phyloP scores from a whole-genome alignment of 2,888 invertebrate species.

The Phortica okadai region DNA sequence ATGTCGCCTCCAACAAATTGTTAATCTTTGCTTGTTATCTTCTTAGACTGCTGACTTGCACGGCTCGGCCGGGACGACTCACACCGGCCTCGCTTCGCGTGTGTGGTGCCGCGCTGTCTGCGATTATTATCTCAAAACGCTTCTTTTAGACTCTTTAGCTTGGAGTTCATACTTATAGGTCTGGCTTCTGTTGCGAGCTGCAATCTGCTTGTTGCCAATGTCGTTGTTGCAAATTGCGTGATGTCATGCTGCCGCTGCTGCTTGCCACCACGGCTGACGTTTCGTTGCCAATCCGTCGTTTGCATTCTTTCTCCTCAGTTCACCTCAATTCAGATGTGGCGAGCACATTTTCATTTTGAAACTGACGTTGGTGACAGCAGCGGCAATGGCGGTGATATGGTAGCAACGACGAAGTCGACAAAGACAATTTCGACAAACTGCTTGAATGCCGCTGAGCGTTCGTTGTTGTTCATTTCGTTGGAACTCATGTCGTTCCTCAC shows the following conservation, averaged over 20 bases:
- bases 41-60: slow-evolving; percentile 38
- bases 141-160: slow-evolving; percentile 46
- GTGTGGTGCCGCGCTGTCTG: slow-evolving; percentile 68
- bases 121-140: slow-evolving; percentile 66
- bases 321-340: not conserved
- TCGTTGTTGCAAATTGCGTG: slow-evolving; percentile 51
- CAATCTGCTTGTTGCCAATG: slow-evolving; percentile 41
- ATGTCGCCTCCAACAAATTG: slow-evolving; percentile 1
- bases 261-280: slow-evolving; percentile 42
- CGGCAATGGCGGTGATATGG: slow-evolving; percentile 35
- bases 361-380: slow-evolving; percentile 22
- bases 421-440: slow-evolving; percentile 47
- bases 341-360: slow-evolving; percentile 12
- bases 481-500: slow-evolving; percentile 13
- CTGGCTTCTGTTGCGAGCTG: slow-evolving; percentile 8
- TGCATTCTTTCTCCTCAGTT: slow-evolving; percentile 44
- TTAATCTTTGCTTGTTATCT: slow-evolving; percentile 24
- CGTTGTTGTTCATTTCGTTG: slow-evolving; percentile 7
- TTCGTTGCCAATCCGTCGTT: slow-evolving; percentile 28
- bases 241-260: slow-evolving; percentile 49
- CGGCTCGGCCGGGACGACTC: slow-evolving; percentile 43
- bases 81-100: slow-evolving; percentile 30
- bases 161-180: too few species aligned
- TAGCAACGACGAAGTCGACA: too few species aligned
- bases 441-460: slow-evolving; percentile 23